Evolutionary conservation across 35 echinoderm and acorn worm genomes (phyloP).

Genomic region (Stichopus chloronotus): DNA sequence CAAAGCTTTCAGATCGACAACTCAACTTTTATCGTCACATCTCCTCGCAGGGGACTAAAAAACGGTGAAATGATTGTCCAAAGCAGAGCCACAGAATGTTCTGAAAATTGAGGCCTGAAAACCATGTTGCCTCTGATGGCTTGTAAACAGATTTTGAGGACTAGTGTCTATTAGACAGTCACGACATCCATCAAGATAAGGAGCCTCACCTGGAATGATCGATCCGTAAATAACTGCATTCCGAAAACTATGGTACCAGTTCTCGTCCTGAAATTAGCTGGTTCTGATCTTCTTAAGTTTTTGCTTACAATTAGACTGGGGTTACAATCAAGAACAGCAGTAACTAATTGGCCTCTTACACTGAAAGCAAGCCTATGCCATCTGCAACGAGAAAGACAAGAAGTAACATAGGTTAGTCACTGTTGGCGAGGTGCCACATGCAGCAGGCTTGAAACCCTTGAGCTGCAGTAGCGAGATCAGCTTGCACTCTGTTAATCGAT

Average conservation of each 20-base stretch:
- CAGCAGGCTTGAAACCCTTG: no score
- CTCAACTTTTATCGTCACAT: no score
- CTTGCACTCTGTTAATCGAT: no score
- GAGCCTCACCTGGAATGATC: constrained; percentile 27
- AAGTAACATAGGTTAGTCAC: no score
- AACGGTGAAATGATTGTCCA: no score
- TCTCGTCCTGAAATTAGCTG: constrained; percentile 6
- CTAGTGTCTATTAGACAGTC: no score
- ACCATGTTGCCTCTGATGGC: not conserved
- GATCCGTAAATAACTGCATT: constrained; percentile 35
- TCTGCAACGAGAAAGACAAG: constrained; percentile 4
- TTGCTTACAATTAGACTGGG: not conserved
- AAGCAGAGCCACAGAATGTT: no score
- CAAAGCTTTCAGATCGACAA: no score
- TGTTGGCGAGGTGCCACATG: no score
- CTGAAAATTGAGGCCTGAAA: not conserved
- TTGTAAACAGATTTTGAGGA: not conserved
- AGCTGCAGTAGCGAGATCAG: no score
- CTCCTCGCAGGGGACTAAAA: no score
- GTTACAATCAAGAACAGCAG: constrained; percentile 59
- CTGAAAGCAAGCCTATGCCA: constrained; percentile 67
- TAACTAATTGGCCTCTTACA: constrained; percentile 37
- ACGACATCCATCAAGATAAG: not conserved
- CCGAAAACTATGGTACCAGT: constrained; percentile 40
- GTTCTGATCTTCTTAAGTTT: constrained; percentile 1